Conservation (phyloP, 2,797 vertebrate species). For the Enteromius mattozi region DNA sequence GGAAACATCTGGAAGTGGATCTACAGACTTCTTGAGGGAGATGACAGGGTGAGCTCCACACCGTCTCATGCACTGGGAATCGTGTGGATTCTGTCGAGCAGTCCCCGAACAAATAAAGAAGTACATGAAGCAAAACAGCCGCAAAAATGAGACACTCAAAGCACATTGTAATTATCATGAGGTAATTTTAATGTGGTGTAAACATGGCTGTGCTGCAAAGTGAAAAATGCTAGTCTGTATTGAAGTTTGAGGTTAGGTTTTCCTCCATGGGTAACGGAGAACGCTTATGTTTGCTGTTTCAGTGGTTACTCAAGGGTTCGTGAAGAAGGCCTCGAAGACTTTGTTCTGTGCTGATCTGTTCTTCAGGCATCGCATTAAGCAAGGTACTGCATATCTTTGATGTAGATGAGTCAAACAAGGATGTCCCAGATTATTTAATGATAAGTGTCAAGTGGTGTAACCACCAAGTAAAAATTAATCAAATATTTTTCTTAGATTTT, state of each 20-base stretch:
- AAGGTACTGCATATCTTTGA: background rate
- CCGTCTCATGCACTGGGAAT: conserved; percentile 49
- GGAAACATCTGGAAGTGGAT: conserved; percentile 65
- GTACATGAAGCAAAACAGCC: conserved; percentile 65
- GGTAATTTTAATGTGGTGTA: conserved; percentile 73
- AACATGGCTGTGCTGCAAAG: conserved; percentile 65
- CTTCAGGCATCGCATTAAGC: background rate
- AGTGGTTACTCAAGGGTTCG: conserved; percentile 59
- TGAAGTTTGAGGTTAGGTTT: conserved; percentile 58
- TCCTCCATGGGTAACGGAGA: conserved; percentile 48
- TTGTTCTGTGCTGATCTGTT: conserved; percentile 37
- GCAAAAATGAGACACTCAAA: conserved; percentile 62
- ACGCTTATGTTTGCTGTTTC: conserved; percentile 59
- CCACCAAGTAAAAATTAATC: background rate
- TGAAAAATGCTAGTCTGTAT: conserved; percentile 73
- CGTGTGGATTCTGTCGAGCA: conserved; percentile 53
- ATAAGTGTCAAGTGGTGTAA: background rate
- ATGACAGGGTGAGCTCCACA: conserved; percentile 48
- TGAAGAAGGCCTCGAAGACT: conserved; percentile 32
- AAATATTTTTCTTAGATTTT: background rate
- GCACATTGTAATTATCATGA: conserved; percentile 73
- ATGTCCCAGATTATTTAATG: background rate
- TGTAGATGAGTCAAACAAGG: conserved; percentile 13
- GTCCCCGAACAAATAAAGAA: conserved; percentile 72
- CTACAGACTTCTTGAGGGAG: conserved; percentile 51